Base-by-base conservation (phyloP, 2,888 invertebrate genomes). In the Polydrusus pterygomalis region DNA sequence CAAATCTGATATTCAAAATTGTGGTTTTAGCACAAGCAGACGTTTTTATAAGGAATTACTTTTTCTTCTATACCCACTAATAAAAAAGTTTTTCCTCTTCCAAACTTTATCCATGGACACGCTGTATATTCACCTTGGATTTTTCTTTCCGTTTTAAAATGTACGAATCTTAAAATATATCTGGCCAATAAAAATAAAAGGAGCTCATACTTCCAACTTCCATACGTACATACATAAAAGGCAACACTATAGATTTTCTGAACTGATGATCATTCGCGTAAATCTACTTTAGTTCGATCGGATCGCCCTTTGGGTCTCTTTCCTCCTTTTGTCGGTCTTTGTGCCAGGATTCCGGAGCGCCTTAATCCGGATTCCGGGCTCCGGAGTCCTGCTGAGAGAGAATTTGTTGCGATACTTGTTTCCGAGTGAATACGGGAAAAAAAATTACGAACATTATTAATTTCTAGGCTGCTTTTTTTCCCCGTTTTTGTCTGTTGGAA, bases 261-360 rank as follows among this genome's bases (percentile, higher is more conserved):
- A 56, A 76, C 63, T 69, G 73, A 34, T 63, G 51, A 73, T 73
- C 69, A 73, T 77, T 77, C 77, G 58, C 73, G 69, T 73, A 77
- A 77, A 77, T 77, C 77, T 77, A 77, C 77, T 77, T 73, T 73
- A 63, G 64, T 70, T 77, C 77, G 77, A 73, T 73, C 73, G 73
- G 73, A 56, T 69, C 60, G 73, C 70, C 77, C 77, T 70, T 73
- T 40, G 69, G 73, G 73, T 47, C 77, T 64, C 56, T 77, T 73
- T 70, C 60, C 65, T 73, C 65, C 73, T 73, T 77, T 73, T 73
- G 69, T 70, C 73, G 73, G 69, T 30, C 76, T 63, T 76, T 76
- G 76, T 76, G 69, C 63, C 49, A 25, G 51, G 51, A 70, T 70
- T 75, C 75, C 75, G 70, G 70, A 70, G 65, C 65, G 64, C 70